Percentiles rank a stretch among this genome's conserved stretches.
phyloP scores from a whole-genome alignment of 1,140 invertebrate species.

The Tetramorium simillimum region DNA sequence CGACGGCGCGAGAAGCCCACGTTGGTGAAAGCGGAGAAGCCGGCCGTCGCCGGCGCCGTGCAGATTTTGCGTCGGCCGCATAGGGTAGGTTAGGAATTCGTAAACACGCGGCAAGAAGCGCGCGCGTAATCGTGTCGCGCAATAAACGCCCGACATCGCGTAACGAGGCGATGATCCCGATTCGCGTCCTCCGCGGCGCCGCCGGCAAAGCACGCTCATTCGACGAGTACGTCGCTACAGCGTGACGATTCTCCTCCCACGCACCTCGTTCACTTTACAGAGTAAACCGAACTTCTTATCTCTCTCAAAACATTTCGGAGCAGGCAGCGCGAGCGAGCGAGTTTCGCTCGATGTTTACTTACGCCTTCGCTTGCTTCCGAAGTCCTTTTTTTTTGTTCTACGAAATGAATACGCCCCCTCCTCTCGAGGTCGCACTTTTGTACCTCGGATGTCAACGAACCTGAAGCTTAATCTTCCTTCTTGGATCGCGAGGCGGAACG shows the following conservation, averaged over 20 bases:
- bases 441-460: background rate
- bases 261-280: too few relatives aligned
- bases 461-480: background rate
- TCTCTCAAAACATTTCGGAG: background rate
- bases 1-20: background rate
- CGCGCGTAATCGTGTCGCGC: background rate
- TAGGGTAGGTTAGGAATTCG: constrained; percentile 52
- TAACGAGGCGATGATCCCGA: background rate
- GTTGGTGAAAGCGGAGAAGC: background rate
- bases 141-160: background rate
- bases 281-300: too few relatives aligned
- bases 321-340: background rate
- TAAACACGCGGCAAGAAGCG: constrained; percentile 30
- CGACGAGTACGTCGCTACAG: background rate
- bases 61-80: background rate
- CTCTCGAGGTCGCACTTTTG: background rate
- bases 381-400: background rate
- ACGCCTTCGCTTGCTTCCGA: too few relatives aligned
- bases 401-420: too few relatives aligned
- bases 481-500: background rate
- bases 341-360: background rate
- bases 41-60: background rate
- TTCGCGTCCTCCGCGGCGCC: background rate
- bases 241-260: background rate
- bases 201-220: background rate